phyloP scores from a whole-genome alignment of 1,140 invertebrate species.

The Drosophila burlai region DNA sequence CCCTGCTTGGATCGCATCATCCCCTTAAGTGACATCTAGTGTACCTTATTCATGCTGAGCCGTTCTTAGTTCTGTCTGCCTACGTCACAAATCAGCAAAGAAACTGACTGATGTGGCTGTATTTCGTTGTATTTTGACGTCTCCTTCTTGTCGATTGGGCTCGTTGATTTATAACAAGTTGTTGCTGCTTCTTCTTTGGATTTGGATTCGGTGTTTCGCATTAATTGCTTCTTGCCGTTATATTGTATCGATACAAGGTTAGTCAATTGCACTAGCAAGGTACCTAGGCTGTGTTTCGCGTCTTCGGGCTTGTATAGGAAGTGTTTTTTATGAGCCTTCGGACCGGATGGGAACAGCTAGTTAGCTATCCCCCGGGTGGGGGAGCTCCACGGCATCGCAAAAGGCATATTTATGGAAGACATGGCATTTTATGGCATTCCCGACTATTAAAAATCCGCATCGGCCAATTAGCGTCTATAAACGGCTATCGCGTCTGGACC shows the following conservation, averaged over 20 bases:
- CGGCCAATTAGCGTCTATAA: constrained; percentile 65
- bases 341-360: constrained; percentile 14
- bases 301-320: constrained; percentile 58
- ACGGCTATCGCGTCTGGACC: constrained; percentile 38
- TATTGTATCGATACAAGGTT: constrained; percentile 70
- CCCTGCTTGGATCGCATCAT: constrained; percentile 19
- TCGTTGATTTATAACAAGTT: constrained; percentile 76
- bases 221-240: constrained; percentile 76
- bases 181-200: constrained; percentile 43
- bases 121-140: constrained; percentile 27
- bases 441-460: constrained; percentile 44
- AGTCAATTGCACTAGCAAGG: constrained; percentile 47
- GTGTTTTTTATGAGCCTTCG: constrained; percentile 28
- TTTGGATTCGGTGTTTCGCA: constrained; percentile 61
- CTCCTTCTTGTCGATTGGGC: constrained; percentile 36
- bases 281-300: constrained; percentile 7
- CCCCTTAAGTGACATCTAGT: constrained; percentile 35
- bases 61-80: constrained; percentile 23
- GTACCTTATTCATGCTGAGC: neutral
- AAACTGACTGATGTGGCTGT: constrained; percentile 11
- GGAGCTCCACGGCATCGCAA: constrained; percentile 17
- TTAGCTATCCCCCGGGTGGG: constrained; percentile 17
- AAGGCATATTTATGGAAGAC: constrained; percentile 15
- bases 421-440: constrained; percentile 54
- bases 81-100: constrained; percentile 34